phyloP scores from a whole-genome alignment of 2,113 vertebrate species.

The Tetrax tetrax region DNA sequence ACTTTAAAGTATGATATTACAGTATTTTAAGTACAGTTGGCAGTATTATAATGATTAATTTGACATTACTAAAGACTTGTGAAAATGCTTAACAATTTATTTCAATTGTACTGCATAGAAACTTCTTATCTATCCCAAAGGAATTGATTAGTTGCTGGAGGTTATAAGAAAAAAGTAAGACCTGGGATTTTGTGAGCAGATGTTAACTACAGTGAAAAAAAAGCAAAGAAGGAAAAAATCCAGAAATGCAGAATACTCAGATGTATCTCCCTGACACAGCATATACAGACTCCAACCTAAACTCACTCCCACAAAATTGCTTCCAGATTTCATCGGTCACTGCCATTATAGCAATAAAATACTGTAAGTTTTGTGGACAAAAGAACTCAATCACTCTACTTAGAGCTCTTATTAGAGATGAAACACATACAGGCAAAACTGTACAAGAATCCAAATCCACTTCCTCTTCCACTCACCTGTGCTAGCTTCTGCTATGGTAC shows the following conservation, averaged over 20 bases:
- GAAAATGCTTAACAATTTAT: not conserved
- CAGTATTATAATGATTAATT: not conserved
- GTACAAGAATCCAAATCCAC: not conserved
- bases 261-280: not conserved
- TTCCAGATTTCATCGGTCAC: not conserved
- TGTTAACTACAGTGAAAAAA: not conserved
- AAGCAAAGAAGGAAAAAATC: not conserved
- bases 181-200: not conserved
- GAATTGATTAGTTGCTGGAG: not conserved
- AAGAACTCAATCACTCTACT: not conserved
- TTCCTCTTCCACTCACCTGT: slow-evolving; percentile 57
- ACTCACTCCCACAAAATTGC: not conserved
- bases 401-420: not conserved
- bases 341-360: not conserved
- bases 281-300: not conserved
- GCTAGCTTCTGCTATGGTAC: not conserved
- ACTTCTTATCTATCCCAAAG: not conserved
- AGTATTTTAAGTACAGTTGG: not conserved
- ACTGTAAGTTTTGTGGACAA: not conserved
- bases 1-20: not conserved
- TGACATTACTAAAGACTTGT: not conserved
- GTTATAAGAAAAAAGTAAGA: not conserved
- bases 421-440: fast-evolving
- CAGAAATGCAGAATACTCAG: not conserved
- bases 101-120: not conserved